Evolutionary conservation across 2,113 vertebrate species (phyloP), one percentile per base, ranked within the genome.

Genomic region (Elaphurus davidianus): DNA sequence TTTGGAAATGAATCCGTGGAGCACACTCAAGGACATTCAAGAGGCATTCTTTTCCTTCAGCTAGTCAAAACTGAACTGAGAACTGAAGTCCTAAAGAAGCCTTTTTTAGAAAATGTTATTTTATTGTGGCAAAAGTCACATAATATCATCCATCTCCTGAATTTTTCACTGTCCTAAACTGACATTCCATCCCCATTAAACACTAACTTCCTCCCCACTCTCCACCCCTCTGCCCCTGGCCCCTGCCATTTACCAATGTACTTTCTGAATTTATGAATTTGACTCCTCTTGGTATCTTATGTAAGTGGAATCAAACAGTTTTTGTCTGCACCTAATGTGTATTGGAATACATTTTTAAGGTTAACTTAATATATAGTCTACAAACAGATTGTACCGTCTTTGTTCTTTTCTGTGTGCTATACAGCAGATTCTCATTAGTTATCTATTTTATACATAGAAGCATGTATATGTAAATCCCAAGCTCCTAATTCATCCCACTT

Each of bases 11-110:
- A 98, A 98, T 97, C 97, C 87, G 96, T 83, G 45, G 89, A 91
- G 52, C 89, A 60, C 95, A 12, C 89, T 98, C 98, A 99, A 98
- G 99, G 98, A 79, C 98, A 95, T 4, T 1, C 62, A 95, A 11
- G 60, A 93, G 71, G 9, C 86, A n/a, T 76, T 96, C 79, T 96
- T 97, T 87, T 16, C 43, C 55, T 91, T 90, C 23, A 76, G 47
- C 64, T 97, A 54, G 33, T 98, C 95, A 57, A 55, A 95, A 60
- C 6, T 55, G 71, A 97, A 81, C 67, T 60, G 36, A 90, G 90
- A 95, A 60, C 45, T 86, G 15, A 87, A 62, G 60, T 40, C n/a
- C 14, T 59, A 74, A 2, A 81, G 19, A 90, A 14, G 62, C 13
- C 93, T 91, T 71, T 54, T 74, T 40, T 43, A 76, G 71, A 76